A percentile compares a stretch with the other conserved stretches of the same genome.
phyloP scores from a whole-genome alignment of 1,140 invertebrate genomes.

The Eupeodes corollae region DNA sequence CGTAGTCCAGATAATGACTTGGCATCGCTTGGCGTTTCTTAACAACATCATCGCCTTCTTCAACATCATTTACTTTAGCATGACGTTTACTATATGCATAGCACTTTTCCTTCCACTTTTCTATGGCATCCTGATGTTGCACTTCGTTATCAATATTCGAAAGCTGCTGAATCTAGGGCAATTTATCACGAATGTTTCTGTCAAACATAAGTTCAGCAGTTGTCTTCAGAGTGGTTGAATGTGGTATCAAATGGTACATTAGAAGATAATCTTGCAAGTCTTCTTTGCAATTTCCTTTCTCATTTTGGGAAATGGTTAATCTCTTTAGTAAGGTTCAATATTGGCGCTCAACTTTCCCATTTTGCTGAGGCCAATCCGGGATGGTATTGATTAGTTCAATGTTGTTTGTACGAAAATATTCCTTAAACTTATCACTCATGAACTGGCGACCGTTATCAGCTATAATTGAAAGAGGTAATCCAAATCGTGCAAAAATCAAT shows the following conservation, averaged over 20 bases:
- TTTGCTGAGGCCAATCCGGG: slow-evolving; percentile 16
- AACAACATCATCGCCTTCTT: no score
- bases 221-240: slow-evolving; percentile 5
- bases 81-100: no score
- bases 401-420: slow-evolving; percentile 7
- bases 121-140: not conserved
- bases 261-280: slow-evolving; percentile 18
- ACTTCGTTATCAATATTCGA: not conserved
- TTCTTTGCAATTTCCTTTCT: slow-evolving; percentile 13
- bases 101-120: not conserved
- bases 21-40: no score
- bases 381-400: slow-evolving; percentile 9
- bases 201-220: not conserved
- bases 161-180: not conserved
- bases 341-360: slow-evolving; percentile 23
- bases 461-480: slow-evolving; percentile 9
- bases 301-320: slow-evolving; percentile 18
- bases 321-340: slow-evolving; percentile 21
- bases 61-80: no score
- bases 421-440: slow-evolving; percentile 8
- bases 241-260: slow-evolving; percentile 24
- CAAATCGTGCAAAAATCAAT: no score
- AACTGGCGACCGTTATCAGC: slow-evolving; percentile 12
- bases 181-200: not conserved
- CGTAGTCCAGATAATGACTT: no score